Percentiles rank a stretch among this genome's conserved stretches.
phyloP scores from a whole-genome alignment of 2,888 invertebrate genomes.

The Hesperia comma region DNA sequence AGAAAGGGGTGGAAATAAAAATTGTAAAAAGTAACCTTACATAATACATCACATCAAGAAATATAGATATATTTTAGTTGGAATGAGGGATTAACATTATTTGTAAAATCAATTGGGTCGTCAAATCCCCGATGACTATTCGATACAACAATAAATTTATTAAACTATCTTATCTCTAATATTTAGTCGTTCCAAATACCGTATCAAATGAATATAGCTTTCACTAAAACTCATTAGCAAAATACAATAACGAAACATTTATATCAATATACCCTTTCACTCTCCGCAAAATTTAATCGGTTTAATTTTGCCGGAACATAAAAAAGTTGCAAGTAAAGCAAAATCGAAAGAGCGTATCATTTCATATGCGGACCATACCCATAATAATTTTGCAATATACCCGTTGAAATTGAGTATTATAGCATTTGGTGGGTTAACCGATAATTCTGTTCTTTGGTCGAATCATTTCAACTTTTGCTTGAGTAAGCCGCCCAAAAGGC shows the following conservation, averaged over 20 bases:
- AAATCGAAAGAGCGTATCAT: too few relatives aligned
- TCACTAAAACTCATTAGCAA: conserved; percentile 5
- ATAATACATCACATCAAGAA: too few relatives aligned
- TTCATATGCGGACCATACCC: neutral
- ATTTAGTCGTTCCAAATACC: neutral
- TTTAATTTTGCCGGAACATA: conserved; percentile 1
- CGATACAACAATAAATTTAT: neutral
- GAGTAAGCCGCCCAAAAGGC: too few relatives aligned
- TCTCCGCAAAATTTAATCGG: neutral
- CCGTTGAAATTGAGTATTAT: too few relatives aligned
- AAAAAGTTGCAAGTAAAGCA: neutral
- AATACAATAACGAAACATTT: conserved; percentile 2
- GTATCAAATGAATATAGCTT: neutral
- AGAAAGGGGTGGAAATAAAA: too few relatives aligned
- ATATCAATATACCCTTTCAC: conserved; percentile 2
- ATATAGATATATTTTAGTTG: neutral
- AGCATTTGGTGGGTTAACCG: too few relatives aligned
- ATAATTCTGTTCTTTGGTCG: too few relatives aligned
- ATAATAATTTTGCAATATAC: too few relatives aligned
- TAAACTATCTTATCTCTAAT: neutral
- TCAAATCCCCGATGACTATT: neutral
- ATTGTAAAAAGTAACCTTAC: too few relatives aligned
- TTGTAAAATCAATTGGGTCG: neutral
- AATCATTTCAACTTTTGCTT: too few relatives aligned
- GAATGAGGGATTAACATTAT: neutral